Conservation (phyloP, 2,888 invertebrate species). For the Sceliomorpha sp. region DNA sequence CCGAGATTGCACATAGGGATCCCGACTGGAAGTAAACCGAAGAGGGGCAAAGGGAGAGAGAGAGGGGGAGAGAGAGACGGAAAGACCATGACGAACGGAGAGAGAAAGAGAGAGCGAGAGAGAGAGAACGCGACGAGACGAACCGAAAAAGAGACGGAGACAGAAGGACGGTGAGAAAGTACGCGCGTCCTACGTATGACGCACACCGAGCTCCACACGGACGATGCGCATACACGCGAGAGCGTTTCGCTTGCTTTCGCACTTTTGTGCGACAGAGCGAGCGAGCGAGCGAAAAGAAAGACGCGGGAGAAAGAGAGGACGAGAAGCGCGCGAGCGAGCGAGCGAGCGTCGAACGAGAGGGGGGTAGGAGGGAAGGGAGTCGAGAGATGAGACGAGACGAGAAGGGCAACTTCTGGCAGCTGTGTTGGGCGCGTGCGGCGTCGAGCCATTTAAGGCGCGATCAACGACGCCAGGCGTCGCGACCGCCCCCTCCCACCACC, state of each 20-base stretch:
- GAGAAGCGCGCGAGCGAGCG: constrained; percentile 13
- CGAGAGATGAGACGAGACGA: no score
- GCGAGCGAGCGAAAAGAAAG: no score
- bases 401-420: constrained; percentile 75
- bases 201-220: constrained; percentile 10
- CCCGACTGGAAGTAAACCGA: constrained; percentile 42
- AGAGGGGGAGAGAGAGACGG: constrained; percentile 19
- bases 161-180: constrained; percentile 34
- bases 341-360: constrained; percentile 24
- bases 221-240: constrained; percentile 5
- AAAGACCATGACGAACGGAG: constrained; percentile 18
- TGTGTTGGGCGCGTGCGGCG: constrained; percentile 79
- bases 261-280: no score
- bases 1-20: constrained; percentile 57
- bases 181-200: constrained; percentile 34
- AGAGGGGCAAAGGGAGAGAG: constrained; percentile 12
- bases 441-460: constrained; percentile 81
- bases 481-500: constrained; percentile 66
- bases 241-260: background rate
- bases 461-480: constrained; percentile 79
- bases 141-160: constrained; percentile 28
- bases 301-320: no score
- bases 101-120: constrained; percentile 28
- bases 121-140: constrained; percentile 15
- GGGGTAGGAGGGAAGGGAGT: constrained; percentile 44